Percentiles rank a stretch among this genome's conserved stretches.
Evolutionary conservation across 2,113 vertebrate species (phyloP).

Genomic region (Jaculus jaculus): DNA sequence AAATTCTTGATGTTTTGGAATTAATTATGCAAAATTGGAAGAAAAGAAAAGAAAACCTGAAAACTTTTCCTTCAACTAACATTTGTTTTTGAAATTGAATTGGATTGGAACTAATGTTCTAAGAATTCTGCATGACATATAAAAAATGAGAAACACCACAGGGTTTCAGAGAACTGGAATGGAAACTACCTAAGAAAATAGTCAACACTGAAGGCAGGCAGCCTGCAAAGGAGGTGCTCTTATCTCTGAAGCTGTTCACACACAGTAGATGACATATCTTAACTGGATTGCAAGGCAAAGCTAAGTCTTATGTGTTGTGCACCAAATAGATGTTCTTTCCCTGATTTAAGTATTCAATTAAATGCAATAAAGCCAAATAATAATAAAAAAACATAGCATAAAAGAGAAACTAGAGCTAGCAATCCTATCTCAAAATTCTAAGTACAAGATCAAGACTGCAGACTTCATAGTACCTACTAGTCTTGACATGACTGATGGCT

Average conservation of each 20-base stretch:
- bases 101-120: conserved; percentile 62
- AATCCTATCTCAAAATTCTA: neutral
- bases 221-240: neutral
- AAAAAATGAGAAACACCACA: conserved; percentile 36
- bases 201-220: neutral
- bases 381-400: neutral
- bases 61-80: conserved; percentile 18
- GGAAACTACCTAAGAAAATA: conserved; percentile 52
- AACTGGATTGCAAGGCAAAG: neutral
- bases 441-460: neutral
- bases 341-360: conserved; percentile 5
- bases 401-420: neutral
- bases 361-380: neutral
- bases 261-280: neutral
- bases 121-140: conserved; percentile 35
- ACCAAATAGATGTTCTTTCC: neutral
- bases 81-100: conserved; percentile 60
- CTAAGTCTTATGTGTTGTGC: neutral
- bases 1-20: conserved; percentile 34
- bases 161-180: neutral
- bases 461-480: fast-evolving
- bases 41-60: neutral
- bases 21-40: neutral
- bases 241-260: neutral
- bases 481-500: neutral